Evolutionary conservation across 2,113 vertebrate species (phyloP), one percentile per base, ranked within the genome.

Genomic region (Semnornis frantzii): DNA sequence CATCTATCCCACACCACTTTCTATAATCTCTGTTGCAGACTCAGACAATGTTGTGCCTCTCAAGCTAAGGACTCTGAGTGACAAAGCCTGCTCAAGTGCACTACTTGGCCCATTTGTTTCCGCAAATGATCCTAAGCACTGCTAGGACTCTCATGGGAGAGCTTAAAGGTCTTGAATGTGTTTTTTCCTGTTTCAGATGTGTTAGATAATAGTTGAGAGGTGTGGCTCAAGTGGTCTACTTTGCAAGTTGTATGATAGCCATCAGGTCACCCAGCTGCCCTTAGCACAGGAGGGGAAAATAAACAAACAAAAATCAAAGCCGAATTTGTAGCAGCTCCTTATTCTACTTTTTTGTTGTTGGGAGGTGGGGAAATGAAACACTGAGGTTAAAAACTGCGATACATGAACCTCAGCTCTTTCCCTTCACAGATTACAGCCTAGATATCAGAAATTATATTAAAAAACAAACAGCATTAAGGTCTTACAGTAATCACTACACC

Each of bases 161-260:
- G n/a, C 76, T 85, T 92, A 84, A 76, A 68, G 69, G 65, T 44
- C 82, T 86, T 82, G 15, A 76, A 82, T 82, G 69, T 89, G 93
- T 91, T 95, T 95, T 96, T 96, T 96, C 94, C 94, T 95, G 93
- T 91, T 95, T 87, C 73, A 81, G 87, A 94, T 78, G 82, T 72
- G 87, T 78, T 88, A 87, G 87, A 44, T 59, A 95, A 95, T 63
- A 77, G 92, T 3, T 69, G 80, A 91, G 84, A 85, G 73, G 89
- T 90, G 89, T 90, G 91, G 94, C 79, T 92, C 58, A 85, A 94
- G 94, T 78, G 72, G 91, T 87, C 84, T 83, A 89, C 86, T 95
- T 78, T 72, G 63, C 82, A 88, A 76, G 10, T 3, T 55, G 39
- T 44, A 68, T 62, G 46, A 11, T 71, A 93, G 15, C 30, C 34